Base-by-base conservation (phyloP, 2,888 invertebrate genomes). In the Temnothorax ravouxi region DNA sequence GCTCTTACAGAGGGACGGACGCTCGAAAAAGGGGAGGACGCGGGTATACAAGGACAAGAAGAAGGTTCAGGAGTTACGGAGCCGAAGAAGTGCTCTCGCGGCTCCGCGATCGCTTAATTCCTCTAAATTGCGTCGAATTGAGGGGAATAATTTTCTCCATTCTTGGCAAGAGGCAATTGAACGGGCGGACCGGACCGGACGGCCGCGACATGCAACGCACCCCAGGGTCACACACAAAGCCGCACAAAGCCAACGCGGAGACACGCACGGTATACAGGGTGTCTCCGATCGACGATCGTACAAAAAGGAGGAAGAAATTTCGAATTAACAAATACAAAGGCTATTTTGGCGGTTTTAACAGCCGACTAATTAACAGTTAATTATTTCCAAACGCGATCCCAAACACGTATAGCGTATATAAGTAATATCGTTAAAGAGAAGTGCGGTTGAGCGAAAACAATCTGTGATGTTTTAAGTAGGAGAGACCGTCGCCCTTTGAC, bases 111-210 rank as follows among this genome's bases (percentile, higher is more conserved):
- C 90, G 91, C 90, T 93, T 93, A 93, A 93, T 93, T 93, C 93
- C 87, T 91, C 93, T 92, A 93, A 93, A 93, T 93, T 93, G 92
- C 93, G 90, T 88, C 90, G 93, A 93, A 93, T 93, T 93, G 93
- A 93, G 91, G 92, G 90, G 91, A 93, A 93, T 92, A 93, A 93
- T 93, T 93, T 93, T 90, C 93, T 93, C 90, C 90, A 90, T 93
- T 93, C 93, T 92, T 92, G 91, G 91, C 91, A 84, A 91, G 86
- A 86, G 64, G 85, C 92, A 92, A 93, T 93, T 92, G 93, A 89
- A 90, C 90, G 89, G 89, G 84, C 89, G 89, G 88, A 84, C 79
- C 72, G 77, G 67, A 81, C 82, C 80, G 62, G 72, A 86, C 29
- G 29, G 29, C 85, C 87, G 88, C 88, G 88, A 89, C 89, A 89